A percentile compares a stretch with the other conserved stretches of the same genome.
Evolutionary conservation across 2,888 invertebrate genomes (phyloP).

Genomic region (Meteorus colon): DNA sequence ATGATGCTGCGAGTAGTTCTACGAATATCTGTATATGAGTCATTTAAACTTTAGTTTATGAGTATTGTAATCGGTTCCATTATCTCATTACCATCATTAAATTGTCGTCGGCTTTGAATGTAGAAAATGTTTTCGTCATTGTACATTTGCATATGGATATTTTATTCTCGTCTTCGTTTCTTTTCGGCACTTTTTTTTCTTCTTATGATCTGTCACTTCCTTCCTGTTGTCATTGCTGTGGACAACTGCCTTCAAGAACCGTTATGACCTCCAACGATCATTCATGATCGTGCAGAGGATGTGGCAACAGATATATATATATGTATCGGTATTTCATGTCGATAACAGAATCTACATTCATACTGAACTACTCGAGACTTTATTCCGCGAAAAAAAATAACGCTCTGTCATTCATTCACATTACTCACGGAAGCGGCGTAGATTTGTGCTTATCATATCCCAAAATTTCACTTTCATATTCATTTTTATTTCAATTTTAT

Average conservation of each 20-base stretch:
- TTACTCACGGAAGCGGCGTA: background rate
- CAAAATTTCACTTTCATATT: background rate
- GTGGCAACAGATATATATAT: constrained; percentile 41
- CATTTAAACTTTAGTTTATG: constrained; percentile 10
- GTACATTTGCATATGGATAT: background rate
- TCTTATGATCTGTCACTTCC: constrained; percentile 46
- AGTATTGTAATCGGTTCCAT: background rate
- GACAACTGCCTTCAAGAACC: constrained; percentile 41
- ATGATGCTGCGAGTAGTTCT: background rate
- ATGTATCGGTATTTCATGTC: constrained; percentile 41
- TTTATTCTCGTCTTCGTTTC: background rate
- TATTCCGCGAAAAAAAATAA: constrained; percentile 29
- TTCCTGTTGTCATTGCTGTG: constrained; percentile 46
- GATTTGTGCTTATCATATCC: background rate
- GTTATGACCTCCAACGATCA: constrained; percentile 41
- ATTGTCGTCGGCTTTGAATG: background rate
- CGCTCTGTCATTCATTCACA: constrained; percentile 1
- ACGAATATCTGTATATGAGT: constrained; percentile 5
- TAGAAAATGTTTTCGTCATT: constrained; percentile 1
- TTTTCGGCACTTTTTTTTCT: background rate
- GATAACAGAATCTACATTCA: constrained; percentile 26
- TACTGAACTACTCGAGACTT: constrained; percentile 1
- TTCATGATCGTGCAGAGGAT: constrained; percentile 47
- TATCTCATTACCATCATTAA: constrained; percentile 23
- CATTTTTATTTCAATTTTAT: background rate